Conservation (phyloP, 2,888 invertebrate genomes). For the Netelia melanura region DNA sequence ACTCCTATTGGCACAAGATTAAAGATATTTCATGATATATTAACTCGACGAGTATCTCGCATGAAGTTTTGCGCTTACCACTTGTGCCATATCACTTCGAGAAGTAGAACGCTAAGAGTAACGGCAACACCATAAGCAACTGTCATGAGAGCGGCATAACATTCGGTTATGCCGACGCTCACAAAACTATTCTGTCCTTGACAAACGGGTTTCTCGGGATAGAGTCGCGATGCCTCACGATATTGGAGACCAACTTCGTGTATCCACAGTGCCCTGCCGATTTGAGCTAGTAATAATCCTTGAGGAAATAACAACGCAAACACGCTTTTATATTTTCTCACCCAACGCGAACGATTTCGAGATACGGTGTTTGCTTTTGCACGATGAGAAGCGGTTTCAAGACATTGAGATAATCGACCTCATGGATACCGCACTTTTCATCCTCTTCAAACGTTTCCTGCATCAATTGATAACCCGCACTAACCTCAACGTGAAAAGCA, state of each 20-base stretch:
- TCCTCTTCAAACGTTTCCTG: conserved; percentile 89
- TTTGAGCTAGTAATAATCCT: too few species aligned
- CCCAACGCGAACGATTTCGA: conserved; percentile 83
- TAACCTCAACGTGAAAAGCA: conserved; percentile 89
- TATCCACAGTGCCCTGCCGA: conserved; percentile 85
- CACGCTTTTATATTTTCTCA: conserved; percentile 61
- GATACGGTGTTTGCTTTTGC: conserved; percentile 81
- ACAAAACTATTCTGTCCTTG: conserved; percentile 87
- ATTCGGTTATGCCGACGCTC: conserved; percentile 87
- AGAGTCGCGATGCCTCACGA: conserved; percentile 86
- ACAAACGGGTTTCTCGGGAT: conserved; percentile 87
- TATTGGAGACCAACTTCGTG: conserved; percentile 87
- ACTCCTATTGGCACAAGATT: neutral
- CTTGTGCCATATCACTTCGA: conserved; percentile 75
- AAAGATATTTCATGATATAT: neutral
- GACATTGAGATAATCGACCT: conserved; percentile 86
- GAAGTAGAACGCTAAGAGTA: conserved; percentile 83
- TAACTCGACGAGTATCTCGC: too few species aligned
- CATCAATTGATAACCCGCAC: conserved; percentile 89
- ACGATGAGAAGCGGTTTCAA: conserved; percentile 79
- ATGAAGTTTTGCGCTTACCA: conserved; percentile 50
- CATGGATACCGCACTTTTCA: conserved; percentile 90
- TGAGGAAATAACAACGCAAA: neutral
- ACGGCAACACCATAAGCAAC: conserved; percentile 85
- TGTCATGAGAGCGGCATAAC: conserved; percentile 86